Evolutionary conservation across 2,797 vertebrate genomes (phyloP), one percentile per base, ranked within the genome.

Genomic region (Liasis olivaceus): DNA sequence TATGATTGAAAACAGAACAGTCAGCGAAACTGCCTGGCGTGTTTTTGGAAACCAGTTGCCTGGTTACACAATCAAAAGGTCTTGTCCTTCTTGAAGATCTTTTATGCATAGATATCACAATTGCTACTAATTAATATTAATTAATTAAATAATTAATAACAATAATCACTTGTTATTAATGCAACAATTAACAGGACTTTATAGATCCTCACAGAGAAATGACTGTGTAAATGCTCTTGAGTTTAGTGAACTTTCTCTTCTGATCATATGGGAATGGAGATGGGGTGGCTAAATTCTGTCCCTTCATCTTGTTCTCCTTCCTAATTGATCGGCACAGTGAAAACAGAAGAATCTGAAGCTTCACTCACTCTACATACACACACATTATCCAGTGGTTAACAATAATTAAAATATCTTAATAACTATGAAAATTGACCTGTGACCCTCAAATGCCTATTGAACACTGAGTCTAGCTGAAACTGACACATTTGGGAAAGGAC

Each of bases 51-150:
- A 89, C 81, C 12, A 31, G n/a, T 72, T 93, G 84, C 62, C 85
- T 86, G 66, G 92, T 94, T 90, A 87, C 64, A 81, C 64, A 81
- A 85, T 86, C 54, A 94, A 88, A 89, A 26, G 59, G 58, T 85
- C 20, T 89, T 88, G 54, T 54, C 90, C 13, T 0, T 36, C 66
- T 92, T 87, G 84, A 81, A 31, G 26, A 94, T 20, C 54, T 60
- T 5, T 1, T 0, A 60, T 64, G 63, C 26, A 15, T n/a, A 26
- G 60, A 56, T 54, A 64, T 88, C 56, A 77, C 69, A 89, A 14
- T 47, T 77, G 72, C 72, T 77, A 42, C 42, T 77, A 36, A 72
- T 72, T 72, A 77, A 77, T 77, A 77, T 77, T 24, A 42, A 77
- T 20, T 42, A 42, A 42, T 3, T 42, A 42, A 42, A 2, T 36